Conservation (phyloP, 1,140 invertebrate species). For the Saccostrea cuccullata region DNA sequence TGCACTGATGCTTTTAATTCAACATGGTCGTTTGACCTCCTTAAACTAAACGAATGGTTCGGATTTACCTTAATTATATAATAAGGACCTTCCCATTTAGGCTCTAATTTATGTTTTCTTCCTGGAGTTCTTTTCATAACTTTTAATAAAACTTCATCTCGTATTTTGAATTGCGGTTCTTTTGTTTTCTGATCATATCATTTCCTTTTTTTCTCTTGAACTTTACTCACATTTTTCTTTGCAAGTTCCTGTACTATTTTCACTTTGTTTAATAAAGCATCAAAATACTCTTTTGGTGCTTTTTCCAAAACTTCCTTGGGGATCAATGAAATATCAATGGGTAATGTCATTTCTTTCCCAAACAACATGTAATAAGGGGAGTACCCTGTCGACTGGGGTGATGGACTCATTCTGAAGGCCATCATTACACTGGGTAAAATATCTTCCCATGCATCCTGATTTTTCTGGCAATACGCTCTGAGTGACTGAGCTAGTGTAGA, state of each 20-base stretch:
- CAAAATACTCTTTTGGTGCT: not conserved
- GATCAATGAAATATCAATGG: slow-evolving; percentile 40
- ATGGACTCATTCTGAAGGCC: slow-evolving; percentile 41
- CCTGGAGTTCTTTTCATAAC: not conserved
- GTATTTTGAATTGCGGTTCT: slow-evolving; percentile 43
- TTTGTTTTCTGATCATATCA: slow-evolving; percentile 46
- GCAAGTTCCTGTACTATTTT: not conserved
- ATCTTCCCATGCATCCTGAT: slow-evolving; percentile 3
- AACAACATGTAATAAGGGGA: slow-evolving; percentile 40
- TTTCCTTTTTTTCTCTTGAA: slow-evolving; percentile 2
- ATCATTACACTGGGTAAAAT: slow-evolving; percentile 37
- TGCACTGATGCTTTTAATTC: not conserved
- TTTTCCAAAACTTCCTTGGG: not conserved
- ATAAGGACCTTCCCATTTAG: slow-evolving; percentile 19
- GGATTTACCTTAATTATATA: not conserved
- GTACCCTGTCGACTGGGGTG: slow-evolving; percentile 40
- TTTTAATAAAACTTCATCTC: slow-evolving; percentile 44
- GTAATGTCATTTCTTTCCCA: slow-evolving; percentile 49
- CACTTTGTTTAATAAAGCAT: not conserved
- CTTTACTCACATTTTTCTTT: not conserved
- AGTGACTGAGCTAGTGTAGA: not conserved
- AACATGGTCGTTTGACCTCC: not conserved
- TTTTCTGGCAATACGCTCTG: not conserved
- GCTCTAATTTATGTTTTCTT: not conserved
- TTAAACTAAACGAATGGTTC: not conserved